Evolutionary conservation across 92 coral and sea anemone species (phyloP), one percentile per base, ranked within the genome.

Genomic region (Epizoanthus rinbou): DNA sequence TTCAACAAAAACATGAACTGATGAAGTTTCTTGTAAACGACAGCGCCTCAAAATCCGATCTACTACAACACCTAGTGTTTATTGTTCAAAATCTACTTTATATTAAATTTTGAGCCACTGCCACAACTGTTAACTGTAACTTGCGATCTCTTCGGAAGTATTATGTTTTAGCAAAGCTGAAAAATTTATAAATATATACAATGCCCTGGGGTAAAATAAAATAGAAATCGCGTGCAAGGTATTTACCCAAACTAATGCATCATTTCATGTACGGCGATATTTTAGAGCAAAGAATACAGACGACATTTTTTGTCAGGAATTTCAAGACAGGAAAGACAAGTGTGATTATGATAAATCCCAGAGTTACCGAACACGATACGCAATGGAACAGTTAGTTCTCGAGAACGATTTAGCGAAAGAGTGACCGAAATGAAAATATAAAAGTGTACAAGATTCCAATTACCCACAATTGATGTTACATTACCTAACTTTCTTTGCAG

Each of bases 191-290:
- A 67, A 67, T 33, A 67, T 33, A 28, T 4, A 15, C 39, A 15
- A 41, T 33, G 73, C 73, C 73, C 73, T 25, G 19, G 73, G 73
- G 73, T 50, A 50, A 50, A 43, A 43, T 43, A 33, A 67, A 67
- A 67, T 5, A 33, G 41, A 3, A 16, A 67, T 67, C 50, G 73
- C 73, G 73, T 67, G 73, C 73, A 67, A 31, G 41, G 73, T 15
- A 7, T 67, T 67, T 67, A 19, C 39, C 47, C 54, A 50, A 50
- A 50, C 54, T 50, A 50, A 50, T 10, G 7, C 54, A 11, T 37
- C 43, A 37, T 3, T 25, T 25, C 1, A 24, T n/a, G 4, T 24
- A 65, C 15, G 6, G 8, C 39, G 35, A 8, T 5, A 67, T n/a
- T 67, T 41, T 13, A 25, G 11, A 17, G 17, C 25, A 24, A 13